Percentiles rank a stretch among this genome's conserved stretches.
phyloP scores from a whole-genome alignment of 2,888 invertebrate genomes.

The Seira ritae region DNA sequence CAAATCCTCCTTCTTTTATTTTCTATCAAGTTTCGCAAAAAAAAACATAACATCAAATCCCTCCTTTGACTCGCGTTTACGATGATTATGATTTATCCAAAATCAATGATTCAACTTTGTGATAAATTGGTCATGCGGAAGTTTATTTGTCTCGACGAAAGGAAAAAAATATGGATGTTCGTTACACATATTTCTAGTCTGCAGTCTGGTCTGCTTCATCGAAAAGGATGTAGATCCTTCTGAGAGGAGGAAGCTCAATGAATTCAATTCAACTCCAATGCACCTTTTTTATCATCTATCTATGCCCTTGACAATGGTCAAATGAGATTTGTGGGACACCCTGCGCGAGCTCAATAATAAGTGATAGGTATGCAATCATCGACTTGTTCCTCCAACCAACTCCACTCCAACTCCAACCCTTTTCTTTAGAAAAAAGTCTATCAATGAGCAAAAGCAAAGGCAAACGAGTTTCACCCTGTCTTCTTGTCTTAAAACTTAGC shows the following conservation, averaged over 20 bases:
- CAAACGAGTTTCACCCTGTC: slow-evolving; percentile 7
- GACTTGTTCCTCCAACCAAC: not conserved
- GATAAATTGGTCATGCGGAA: slow-evolving; percentile 10
- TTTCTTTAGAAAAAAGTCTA: not conserved
- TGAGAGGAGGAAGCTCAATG: not conserved
- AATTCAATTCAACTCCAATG: not conserved
- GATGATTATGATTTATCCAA: not conserved
- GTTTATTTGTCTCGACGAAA: not conserved
- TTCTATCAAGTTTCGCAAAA: too few relatives aligned
- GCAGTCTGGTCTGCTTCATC: slow-evolving; percentile 16
- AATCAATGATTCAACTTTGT: too few relatives aligned
- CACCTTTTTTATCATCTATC: not conserved
- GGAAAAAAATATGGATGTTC: slow-evolving; percentile 39
- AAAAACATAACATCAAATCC: too few relatives aligned
- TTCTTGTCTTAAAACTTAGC: too few relatives aligned
- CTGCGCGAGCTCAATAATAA: slow-evolving; percentile 40
- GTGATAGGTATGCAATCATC: slow-evolving; percentile 23
- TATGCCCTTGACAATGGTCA: slow-evolving; percentile 56
- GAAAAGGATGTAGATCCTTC: slow-evolving; percentile 27
- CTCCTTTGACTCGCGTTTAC: not conserved
- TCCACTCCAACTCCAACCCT: slow-evolving; percentile 7
- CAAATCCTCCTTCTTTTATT: too few relatives aligned
- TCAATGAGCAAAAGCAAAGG: too few relatives aligned
- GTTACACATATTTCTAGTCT: slow-evolving; percentile 24
- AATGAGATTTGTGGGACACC: slow-evolving; percentile 61